Base-by-base conservation (phyloP, 2,797 vertebrate genomes). In the Tauraco hartlaubi region DNA sequence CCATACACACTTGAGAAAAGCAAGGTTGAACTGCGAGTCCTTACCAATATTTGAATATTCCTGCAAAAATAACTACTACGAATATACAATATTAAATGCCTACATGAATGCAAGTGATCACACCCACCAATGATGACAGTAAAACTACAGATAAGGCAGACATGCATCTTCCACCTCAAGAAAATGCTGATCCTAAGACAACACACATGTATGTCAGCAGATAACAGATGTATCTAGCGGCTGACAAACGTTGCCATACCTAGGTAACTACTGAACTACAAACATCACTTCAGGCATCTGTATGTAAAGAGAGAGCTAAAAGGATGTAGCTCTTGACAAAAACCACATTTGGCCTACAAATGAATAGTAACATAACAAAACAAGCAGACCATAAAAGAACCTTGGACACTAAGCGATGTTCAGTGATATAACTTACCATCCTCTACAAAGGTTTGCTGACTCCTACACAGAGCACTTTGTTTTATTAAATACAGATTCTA, bases 171-270 rank as follows among this genome's bases (percentile, higher is more conserved):
- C 16, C 43, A 28, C n/a, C 33, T 39, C 59, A 51, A 68, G 52
- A 28, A 46, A 23, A 44, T 3, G 9, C n/a, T 43, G 48, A 25
- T 33, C 19, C 31, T 22, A 39, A 62, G 33, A 66, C 26, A 74
- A 15, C 0, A 2, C 23, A 20, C 9, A 11, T 21, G 7, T 12
- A 31, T 0, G 0, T 41, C 29, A 6, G 25, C 14, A 11, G 25
- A 8, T 35, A 55, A 78, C n/a, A 49, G 16, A 31, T 0, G 5
- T 10, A 29, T 5, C 29, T 21, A 22, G 31, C 3, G 23, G 19
- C 2, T 88, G 79, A 35, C 21, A 46, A 55, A 49, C 22, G 15
- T 15, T 25, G 39, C 20, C 22, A 14, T 25, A 43, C 15, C 16
- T 1, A 25, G 51, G 31, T 35, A 59, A 59, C 58, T 29, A 17